Evolutionary conservation across 2,113 vertebrate genomes (phyloP), one percentile per base, ranked within the genome.

Genomic region (Mesembrinibis cayennensis): DNA sequence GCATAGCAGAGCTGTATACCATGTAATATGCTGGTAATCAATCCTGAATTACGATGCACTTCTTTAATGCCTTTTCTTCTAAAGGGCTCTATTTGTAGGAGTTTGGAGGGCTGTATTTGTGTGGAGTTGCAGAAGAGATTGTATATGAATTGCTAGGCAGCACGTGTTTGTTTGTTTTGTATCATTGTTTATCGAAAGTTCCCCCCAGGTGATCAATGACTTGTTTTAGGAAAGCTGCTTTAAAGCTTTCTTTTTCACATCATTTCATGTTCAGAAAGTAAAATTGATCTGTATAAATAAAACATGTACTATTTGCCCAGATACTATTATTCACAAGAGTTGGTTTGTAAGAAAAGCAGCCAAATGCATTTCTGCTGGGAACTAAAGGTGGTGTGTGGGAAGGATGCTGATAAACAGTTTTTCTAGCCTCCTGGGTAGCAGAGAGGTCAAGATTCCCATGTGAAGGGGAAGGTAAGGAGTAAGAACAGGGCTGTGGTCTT

Each of bases 131-230:
- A 72, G 29, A 38, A 80, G 66, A 80, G 44, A 20, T 30, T 76
- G 52, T 80, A 3, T 58, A 29, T 45, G 29, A 73, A 62, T 82
- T 82, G 34, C 80, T 56, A 84, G 59, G 61, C 72, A 96, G 73
- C 30, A 72, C 13, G 89, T 89, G 42, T 76, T 96, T 93, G 27
- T 80, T 74, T 92, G 76, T 55, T 96, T 91, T 76, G 6, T 87
- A 10, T 65, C 25, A 16, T 26, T 81, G 58, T 59, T 81, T 82
- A 73, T 42, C 70, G 61, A 38, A 84, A 69, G 45, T 66, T 87
- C 58, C 45, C 45, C 49, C 47, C n/a, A 79, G 77, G 36, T 87
- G 42, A 50, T 76, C 22, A 86, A 86, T 50, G 26, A 55, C 85
- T 52, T 89, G 56, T 71, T 91, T 65, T 53, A 56, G 47, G 56